phyloP scores from a whole-genome alignment of 2,797 vertebrate genomes.

The Myotis pilosus region DNA sequence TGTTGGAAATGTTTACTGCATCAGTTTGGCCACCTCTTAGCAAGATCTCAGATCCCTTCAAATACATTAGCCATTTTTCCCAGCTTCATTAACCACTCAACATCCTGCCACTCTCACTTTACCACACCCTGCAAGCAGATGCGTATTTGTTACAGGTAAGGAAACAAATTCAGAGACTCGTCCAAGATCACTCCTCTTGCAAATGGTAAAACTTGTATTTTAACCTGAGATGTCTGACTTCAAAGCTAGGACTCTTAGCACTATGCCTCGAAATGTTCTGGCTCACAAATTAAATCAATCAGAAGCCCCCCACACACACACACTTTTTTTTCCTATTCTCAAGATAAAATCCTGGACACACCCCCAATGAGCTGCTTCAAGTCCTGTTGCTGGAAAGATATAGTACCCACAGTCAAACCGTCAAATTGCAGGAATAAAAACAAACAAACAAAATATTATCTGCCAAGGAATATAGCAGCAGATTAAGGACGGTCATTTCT shows the following conservation, averaged over 20 bases:
- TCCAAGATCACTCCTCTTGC: not conserved
- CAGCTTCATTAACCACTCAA: not conserved
- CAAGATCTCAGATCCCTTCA: not conserved
- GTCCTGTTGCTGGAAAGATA: conserved; percentile 58
- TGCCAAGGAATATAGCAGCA: conserved; percentile 62
- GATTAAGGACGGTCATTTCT: conserved; percentile 65
- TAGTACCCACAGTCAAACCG: conserved; percentile 36
- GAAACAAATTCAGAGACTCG: not conserved
- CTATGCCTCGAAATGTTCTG: not conserved
- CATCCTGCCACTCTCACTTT: not conserved
- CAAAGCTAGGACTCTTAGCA: not conserved
- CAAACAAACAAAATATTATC: conserved; percentile 73
- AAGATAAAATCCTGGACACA: conserved; percentile 50
- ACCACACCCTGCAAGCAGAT: not conserved
- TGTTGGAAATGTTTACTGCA: not conserved
- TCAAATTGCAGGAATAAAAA: conserved; percentile 68
- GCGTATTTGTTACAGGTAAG: not conserved
- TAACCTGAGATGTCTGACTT: conserved; percentile 1
- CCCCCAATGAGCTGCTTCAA: conserved; percentile 34
- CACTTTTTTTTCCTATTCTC: conserved; percentile 21
- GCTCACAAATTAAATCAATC: conserved; percentile 39
- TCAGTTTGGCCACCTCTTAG: not conserved
- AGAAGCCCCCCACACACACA: too few species aligned
- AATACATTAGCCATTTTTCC: not conserved
- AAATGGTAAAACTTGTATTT: not conserved